phyloP scores from a whole-genome alignment of 2,888 invertebrate genomes.

The Drosophila pseudotakahashii region DNA sequence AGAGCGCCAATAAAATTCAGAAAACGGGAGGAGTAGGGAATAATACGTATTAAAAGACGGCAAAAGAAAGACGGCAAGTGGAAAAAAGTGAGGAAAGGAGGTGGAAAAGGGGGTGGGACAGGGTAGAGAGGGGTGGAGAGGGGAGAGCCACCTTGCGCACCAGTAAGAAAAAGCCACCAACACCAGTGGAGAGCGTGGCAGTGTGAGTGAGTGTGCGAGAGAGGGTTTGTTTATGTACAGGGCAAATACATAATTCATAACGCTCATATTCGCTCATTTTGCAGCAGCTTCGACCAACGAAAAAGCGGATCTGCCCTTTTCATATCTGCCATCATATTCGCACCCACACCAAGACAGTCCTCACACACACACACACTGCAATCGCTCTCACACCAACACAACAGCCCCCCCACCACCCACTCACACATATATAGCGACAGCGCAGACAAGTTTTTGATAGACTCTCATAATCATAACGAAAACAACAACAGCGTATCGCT shows the following conservation, averaged over 20 bases:
- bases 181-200: conserved; percentile 27
- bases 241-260: conserved; percentile 82
- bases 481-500: conserved; percentile 53
- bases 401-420: conserved; percentile 18
- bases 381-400: conserved; percentile 6
- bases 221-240: conserved; percentile 65
- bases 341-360: conserved; percentile 55
- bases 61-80: conserved; percentile 36
- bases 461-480: conserved; percentile 82
- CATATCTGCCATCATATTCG: conserved; percentile 82
- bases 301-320: conserved; percentile 66
- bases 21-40: conserved; percentile 33
- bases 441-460: conserved; percentile 73
- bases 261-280: conserved; percentile 81
- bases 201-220: conserved; percentile 30
- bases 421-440: conserved; percentile 14
- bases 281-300: conserved; percentile 52
- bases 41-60: conserved; percentile 34
- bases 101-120: not conserved
- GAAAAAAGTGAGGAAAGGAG: conserved; percentile 25
- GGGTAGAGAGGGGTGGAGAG: not conserved
- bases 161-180: conserved; percentile 80
- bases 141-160: conserved; percentile 75
- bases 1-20: conserved; percentile 47
- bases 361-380: conserved; percentile 33